phyloP scores from a whole-genome alignment of 2,888 invertebrate genomes.

The Macropis europaea region DNA sequence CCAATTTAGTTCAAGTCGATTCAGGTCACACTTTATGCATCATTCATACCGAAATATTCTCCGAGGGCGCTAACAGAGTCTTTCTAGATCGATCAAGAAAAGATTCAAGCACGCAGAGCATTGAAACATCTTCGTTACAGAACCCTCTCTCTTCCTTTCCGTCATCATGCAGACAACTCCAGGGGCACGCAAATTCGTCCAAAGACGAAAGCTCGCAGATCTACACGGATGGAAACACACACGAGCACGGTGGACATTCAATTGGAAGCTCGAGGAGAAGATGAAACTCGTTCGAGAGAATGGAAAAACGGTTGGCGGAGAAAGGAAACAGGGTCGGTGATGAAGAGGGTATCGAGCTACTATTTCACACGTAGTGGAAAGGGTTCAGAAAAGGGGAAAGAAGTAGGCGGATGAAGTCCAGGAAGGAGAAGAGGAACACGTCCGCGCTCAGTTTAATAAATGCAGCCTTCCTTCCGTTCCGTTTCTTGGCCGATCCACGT shows the following conservation, averaged over 20 bases:
- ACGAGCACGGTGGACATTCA: slow-evolving; percentile 5
- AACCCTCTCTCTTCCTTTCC: too few relatives aligned
- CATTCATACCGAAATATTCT: too few relatives aligned
- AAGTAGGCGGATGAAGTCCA: slow-evolving; percentile 24
- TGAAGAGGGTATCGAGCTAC: slow-evolving; percentile 52
- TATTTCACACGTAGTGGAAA: slow-evolving; percentile 54
- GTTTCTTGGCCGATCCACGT: slow-evolving; percentile 68
- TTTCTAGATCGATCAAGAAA: too few relatives aligned
- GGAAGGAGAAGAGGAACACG: slow-evolving; percentile 50
- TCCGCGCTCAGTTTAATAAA: slow-evolving; percentile 73
- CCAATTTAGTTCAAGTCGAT: too few relatives aligned
- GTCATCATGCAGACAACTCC: too few relatives aligned
- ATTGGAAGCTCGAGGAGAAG: slow-evolving; percentile 12
- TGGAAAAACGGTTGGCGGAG: neutral
- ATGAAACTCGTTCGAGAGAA: slow-evolving; percentile 12
- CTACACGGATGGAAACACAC: too few relatives aligned
- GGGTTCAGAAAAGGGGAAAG: slow-evolving; percentile 3
- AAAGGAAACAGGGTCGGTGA: slow-evolving; percentile 8
- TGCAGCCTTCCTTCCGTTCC: slow-evolving; percentile 73
- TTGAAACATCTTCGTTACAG: too few relatives aligned
- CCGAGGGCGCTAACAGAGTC: too few relatives aligned
- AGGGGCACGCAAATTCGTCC: neutral
- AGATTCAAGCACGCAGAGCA: too few relatives aligned
- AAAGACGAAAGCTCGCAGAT: neutral
- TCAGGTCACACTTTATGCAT: too few relatives aligned